Base-by-base conservation (phyloP, 2,888 invertebrate species). In the Disparrhopalites patrizii region DNA sequence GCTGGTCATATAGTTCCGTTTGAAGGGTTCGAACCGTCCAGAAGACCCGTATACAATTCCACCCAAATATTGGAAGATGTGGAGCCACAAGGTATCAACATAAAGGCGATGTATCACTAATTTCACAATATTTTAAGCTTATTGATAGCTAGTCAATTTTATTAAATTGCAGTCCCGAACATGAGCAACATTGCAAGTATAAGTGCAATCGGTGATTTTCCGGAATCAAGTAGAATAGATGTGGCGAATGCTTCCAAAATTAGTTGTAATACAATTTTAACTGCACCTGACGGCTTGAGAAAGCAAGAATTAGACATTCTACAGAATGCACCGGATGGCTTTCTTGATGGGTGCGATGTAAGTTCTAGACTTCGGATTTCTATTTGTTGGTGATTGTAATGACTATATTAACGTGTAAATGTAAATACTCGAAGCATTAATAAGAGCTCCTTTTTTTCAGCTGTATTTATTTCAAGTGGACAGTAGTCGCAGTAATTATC, bases 331-430 rank as follows among this genome's bases (percentile, higher is more conserved):
- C 57, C 56, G 10, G 33, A 28, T 33, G 82, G 86, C 67, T 93
- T 93, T 77, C 84, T 95, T 64, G 94, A 95, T 81, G 93, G 93
- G 56, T 94, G 92, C 77, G 89, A 88, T 79, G 89, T 91, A 36
- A 27, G 27, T 36, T 20, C 3, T 43, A 18, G 33, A 33, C 20
- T 43, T 43, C 5, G 7, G n/a, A n/a, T n/a, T n/a, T n/a, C n/a
- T n/a, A n/a, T n/a, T n/a, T n/a, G n/a, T n/a, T n/a, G n/a, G n/a
- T n/a, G n/a, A n/a, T n/a, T n/a, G n/a, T n/a, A n/a, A n/a, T n/a
- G n/a, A n/a, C n/a, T n/a, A n/a, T n/a, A n/a, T n/a, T n/a, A n/a
- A n/a, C n/a, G n/a, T n/a, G n/a, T n/a, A n/a, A n/a, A n/a, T n/a
- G n/a, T n/a, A n/a, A n/a, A n/a, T 10, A 43, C 4, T 43, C 43